Base-by-base conservation (phyloP, 2,797 vertebrate species). In the Myoxocephalus aenaeus region DNA sequence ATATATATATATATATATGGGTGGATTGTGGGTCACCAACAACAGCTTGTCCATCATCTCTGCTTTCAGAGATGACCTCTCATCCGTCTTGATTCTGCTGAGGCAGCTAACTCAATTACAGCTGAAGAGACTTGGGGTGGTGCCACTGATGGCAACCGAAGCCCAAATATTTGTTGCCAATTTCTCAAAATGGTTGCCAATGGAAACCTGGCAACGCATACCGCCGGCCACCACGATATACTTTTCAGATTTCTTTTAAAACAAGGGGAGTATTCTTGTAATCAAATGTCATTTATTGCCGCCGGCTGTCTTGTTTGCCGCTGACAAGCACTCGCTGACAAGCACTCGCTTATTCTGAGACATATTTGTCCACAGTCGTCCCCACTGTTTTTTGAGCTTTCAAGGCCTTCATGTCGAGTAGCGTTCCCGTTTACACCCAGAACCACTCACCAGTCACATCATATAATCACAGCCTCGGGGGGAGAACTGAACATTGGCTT, bases 391-490 rank as follows among this genome's bases (percentile, higher is more conserved):
- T 54, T 32, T 29, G 40, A 17, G 13, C 32, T 70, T 69, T 62
- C 20, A n/a, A 36, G 29, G 18, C 15, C 53, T 48, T 51, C 22
- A 63, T 56, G 67, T 51, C 13, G 22, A 67, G 65, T 11, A 12
- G 10, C 13, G 69, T 75, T 76, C 63, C 71, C 4, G n/a, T 65
- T 86, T 61, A 79, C 57, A 71, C 53, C 59, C 79, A 59, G 61
- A 80, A 42, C 54, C 25, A 25, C 40, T 71, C 48, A 22, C 5
- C 61, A 56, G 2, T 63, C 25, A 27, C 57, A 22, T 71, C 42
- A 64, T 46, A 17, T 80, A 88, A 85, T 87, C 74, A 84, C 71
- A 73, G 67, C 63, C 54, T 3, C 1, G 10, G 66, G 29, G 29
- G 27, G 27, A 42, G 58, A 85, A 57, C 25, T 46, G 65, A 85